Evolutionary conservation across 2,888 invertebrate species (phyloP).

Genomic region (Polydrusus tereticollis): DNA sequence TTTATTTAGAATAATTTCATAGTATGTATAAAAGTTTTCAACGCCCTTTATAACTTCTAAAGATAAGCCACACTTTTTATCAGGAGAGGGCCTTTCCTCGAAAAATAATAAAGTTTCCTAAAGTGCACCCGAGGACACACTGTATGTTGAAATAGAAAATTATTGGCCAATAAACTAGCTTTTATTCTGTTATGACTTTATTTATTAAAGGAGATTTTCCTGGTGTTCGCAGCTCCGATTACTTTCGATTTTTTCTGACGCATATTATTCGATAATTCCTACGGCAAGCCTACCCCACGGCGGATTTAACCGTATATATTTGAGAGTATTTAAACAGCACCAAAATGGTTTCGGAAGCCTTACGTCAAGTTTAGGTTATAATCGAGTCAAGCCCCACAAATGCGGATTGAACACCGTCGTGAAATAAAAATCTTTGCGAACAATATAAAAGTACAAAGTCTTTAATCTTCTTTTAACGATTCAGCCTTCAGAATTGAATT

Average conservation of each 20-base stretch:
- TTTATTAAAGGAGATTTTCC: no score
- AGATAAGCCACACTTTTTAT: no score
- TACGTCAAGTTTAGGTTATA: constrained; percentile 62
- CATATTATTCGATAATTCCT: constrained; percentile 9
- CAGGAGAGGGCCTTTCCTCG: no score
- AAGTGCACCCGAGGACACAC: no score
- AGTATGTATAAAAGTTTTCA: no score
- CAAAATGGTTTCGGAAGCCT: constrained; percentile 64
- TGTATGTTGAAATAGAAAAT: no score
- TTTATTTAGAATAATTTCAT: no score
- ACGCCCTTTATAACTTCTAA: no score
- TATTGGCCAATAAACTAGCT: no score
- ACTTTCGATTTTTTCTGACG: constrained; percentile 10
- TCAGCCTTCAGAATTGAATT: constrained; percentile 17
- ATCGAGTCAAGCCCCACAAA: constrained; percentile 65
- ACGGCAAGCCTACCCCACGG: not conserved
- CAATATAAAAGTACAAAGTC: constrained; percentile 33
- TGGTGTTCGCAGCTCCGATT: not conserved
- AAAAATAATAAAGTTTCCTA: no score
- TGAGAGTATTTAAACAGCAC: constrained; percentile 29
- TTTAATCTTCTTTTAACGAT: constrained; percentile 32
- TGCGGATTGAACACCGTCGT: constrained; percentile 51
- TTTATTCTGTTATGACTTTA: no score
- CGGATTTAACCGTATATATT: constrained; percentile 23
- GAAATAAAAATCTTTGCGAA: constrained; percentile 38